Evolutionary conservation across 2,797 vertebrate species (phyloP), one percentile per base, ranked within the genome.

Genomic region (Menidia menidia): DNA sequence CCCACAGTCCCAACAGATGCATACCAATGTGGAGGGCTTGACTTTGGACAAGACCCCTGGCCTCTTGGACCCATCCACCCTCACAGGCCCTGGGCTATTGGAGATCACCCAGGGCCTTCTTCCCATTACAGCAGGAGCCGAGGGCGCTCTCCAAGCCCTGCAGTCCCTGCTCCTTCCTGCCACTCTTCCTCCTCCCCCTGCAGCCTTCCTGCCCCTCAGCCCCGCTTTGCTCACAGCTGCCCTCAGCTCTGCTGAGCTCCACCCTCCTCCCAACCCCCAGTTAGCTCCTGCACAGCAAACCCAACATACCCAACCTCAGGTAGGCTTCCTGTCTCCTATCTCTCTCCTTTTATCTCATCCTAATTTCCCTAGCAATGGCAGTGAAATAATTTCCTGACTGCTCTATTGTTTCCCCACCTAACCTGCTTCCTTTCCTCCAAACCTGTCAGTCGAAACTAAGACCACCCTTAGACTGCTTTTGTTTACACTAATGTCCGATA

Each of bases 201-300:
- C 95, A 41, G 92, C 95, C 90, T 93, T 96, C 90, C 93, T 96
- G 86, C 93, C 95, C 92, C 94, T 96, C 89, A 95, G 94, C 87
- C 95, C 95, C 61, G 93, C 95, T 86, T 91, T 96, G 87, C 93
- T 96, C 88, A 91, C 93, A 77, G 94, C 95, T 87, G 94, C 94
- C 91, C 93, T 96, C 87, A 95, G 93, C 65, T 88, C 95, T 82
- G 86, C 94, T 0, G 94, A 95, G 73, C 90, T 91, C 77, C 84
- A 89, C 86, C 83, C 90, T 3, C 70, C 79, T 93, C 86, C 88
- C 86, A 87, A 87, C 78, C 88, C 93, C 78, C 95, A 96, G 81
- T 94, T 95, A 92, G 93, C 89, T 85, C 78, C 88, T 84, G 72
- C 82, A 78, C 91, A 92, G 71, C 89, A 82, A 84, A 80, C 68